These are phyloP conservation scores for Akabosia matsudoensis DNA, from an alignment of 1,140 invertebrate genomes.

Conservation along the genomic window DNA sequence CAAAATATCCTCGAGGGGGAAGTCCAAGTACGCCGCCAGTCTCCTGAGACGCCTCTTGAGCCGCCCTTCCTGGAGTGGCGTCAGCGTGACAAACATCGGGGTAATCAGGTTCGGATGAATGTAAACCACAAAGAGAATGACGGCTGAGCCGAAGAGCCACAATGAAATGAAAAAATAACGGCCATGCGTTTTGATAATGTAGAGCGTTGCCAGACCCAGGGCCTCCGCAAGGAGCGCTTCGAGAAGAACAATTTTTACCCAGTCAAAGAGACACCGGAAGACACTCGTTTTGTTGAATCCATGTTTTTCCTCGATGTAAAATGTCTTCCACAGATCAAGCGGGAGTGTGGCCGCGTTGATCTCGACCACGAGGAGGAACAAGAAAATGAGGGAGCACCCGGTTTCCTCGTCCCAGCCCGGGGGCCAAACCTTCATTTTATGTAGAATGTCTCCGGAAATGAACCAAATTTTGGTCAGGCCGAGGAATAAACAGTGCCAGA, in stretches of 20 bases:
- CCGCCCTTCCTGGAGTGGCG: not conserved
- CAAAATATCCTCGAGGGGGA: not conserved
- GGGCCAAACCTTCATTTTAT: not conserved
- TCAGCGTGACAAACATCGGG: not conserved
- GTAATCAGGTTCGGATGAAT: not conserved
- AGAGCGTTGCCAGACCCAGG: not conserved
- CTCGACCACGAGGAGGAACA: not conserved
- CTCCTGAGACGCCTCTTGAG: not conserved
- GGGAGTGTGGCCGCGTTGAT: not conserved
- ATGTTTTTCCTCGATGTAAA: not conserved
- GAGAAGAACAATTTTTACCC: not conserved
- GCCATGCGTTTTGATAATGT: not conserved
- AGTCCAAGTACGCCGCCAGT: not conserved
- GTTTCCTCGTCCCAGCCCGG: not conserved
- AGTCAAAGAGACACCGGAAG: not conserved
- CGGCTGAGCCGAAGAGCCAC: not conserved
- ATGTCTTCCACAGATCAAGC: not conserved
- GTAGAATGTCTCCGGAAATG: not conserved
- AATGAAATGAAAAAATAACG: not conserved
- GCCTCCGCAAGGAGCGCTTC: not conserved
- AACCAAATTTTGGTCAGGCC: not conserved
- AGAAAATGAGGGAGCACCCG: not conserved
- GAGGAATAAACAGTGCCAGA: no score
- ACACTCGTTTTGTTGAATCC: conserved; percentile 2
- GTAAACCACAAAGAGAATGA: not conserved